Evolutionary conservation across 2,888 invertebrate species (phyloP).

Genomic region (Andricus curvator): DNA sequence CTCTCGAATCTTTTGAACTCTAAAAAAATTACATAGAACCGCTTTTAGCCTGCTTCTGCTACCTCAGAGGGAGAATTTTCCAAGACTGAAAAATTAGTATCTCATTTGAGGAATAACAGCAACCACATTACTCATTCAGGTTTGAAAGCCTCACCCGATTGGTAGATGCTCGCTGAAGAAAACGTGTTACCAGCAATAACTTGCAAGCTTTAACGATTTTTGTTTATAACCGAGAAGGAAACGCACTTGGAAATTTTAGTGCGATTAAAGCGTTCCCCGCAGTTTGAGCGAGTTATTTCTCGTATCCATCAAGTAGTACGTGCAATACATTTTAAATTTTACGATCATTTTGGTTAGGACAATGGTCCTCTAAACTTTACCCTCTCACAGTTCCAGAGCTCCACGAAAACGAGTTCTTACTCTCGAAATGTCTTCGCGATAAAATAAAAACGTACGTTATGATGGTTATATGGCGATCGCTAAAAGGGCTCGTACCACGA

Average conservation of each 20-base stretch:
- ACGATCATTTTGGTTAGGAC: slow-evolving; percentile 8
- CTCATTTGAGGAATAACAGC: not conserved
- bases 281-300: slow-evolving; percentile 9
- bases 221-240: not conserved
- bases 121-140: not conserved
- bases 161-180: not conserved
- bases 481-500: slow-evolving; percentile 13
- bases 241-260: not conserved
- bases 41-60: too few species aligned
- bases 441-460: slow-evolving; percentile 29
- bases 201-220: not conserved
- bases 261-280: not conserved
- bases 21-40: too few species aligned
- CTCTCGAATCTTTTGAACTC: too few species aligned
- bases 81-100: not conserved
- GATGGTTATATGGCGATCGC: slow-evolving; percentile 11
- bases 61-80: not conserved
- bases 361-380: slow-evolving; percentile 17
- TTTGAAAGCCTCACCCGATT: not conserved
- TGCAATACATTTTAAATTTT: slow-evolving; percentile 23
- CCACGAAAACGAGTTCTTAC: not conserved
- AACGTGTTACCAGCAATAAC: slow-evolving; percentile 7
- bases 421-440: slow-evolving; percentile 24
- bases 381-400: not conserved
- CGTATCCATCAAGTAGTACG: not conserved